Base-by-base conservation (phyloP, 2,113 vertebrate genomes). In the Corapipo altera region DNA sequence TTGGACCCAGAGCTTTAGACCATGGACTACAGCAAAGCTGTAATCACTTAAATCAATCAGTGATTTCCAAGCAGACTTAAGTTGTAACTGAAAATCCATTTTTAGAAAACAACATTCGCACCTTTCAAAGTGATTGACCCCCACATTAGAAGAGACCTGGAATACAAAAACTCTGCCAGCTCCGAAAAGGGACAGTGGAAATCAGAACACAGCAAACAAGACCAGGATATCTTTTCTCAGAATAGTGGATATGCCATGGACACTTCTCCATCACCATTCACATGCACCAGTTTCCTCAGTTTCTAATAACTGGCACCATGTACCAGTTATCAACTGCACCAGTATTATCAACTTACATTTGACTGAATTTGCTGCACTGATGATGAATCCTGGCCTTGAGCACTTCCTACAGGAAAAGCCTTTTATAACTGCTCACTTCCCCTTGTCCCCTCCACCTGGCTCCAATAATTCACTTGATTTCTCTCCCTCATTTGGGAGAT, bases 401-500 rank as follows among this genome's bases (percentile, higher is more conserved):
- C 21, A 44, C 15, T 62, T 85, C 46, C 41, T 80, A 27, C 52
- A 77, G 78, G 70, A 93, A 84, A 94, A 91, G 26, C 32, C 44
- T 76, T 75, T 83, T 78, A 9, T 11, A 92, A 87, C 39, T 18
- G 17, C 35, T 84, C 55, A 69, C 49, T 88, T 88, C n/a, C 54
- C 44, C 58, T 59, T 49, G 51, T 41, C 14, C 46, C 10, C 33
- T 49, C 65, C 64, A 89, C 70, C 73, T 82, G 59, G 48, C 62
- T 94, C 64, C 59, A 86, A 13, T 55, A 59, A 88, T 30, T 87
- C 65, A 57, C 27, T 8, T 4, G 39, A 49, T 55, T 82, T 62
- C 59, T 44, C 35, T 66, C 51, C 22, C 39, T 90, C 23, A 6
- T 17, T 35, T 83, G 69, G 35, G 26, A 52, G 26, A 52, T 81